Percentiles rank a stretch among this genome's conserved stretches.
Evolutionary conservation across 30 jellyfish, hydroid and myxozoan species (phyloP).

Genomic region (Aurelia aurita): DNA sequence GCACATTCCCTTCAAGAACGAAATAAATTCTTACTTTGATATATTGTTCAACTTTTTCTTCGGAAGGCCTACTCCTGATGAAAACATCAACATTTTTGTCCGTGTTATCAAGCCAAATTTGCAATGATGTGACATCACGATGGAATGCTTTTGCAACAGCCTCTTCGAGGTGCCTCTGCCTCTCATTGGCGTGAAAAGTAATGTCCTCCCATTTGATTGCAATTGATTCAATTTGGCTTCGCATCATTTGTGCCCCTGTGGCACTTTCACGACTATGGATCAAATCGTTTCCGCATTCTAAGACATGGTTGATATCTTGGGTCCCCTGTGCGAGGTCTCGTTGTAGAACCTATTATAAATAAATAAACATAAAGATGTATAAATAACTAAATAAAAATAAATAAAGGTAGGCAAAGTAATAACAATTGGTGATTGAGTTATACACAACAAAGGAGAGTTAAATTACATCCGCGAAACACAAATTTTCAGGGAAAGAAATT

Average conservation of each 20-base stretch:
- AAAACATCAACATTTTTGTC: conserved; percentile 35
- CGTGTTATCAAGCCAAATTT: conserved; percentile 71
- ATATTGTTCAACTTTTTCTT: conserved; percentile 65
- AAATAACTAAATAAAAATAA: too few relatives aligned
- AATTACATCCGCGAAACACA: too few relatives aligned
- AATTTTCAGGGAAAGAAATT: too few relatives aligned
- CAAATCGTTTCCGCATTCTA: conserved; percentile 75
- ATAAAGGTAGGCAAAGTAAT: too few relatives aligned
- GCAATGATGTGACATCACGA: conserved; percentile 77
- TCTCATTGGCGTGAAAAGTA: conserved; percentile 43
- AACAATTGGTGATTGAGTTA: too few relatives aligned
- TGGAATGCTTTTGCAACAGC: conserved; percentile 74
- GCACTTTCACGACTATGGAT: conserved; percentile 69
- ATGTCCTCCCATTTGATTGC: conserved; percentile 80
- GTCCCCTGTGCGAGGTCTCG: conserved; percentile 84
- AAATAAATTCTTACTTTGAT: conserved; percentile 13
- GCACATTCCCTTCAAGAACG: too few relatives aligned
- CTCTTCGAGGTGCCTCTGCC: conserved; percentile 62
- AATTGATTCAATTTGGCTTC: conserved; percentile 76
- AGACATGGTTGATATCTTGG: conserved; percentile 58
- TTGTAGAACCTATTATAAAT: conserved; percentile 56
- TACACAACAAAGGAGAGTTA: too few relatives aligned
- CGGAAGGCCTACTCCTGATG: conserved; percentile 34
- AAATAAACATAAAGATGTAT: too few relatives aligned
- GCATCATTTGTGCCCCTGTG: conserved; percentile 74